Evolutionary conservation across 2,888 invertebrate species (phyloP).

Genomic region (Mesorhabditis belari): DNA sequence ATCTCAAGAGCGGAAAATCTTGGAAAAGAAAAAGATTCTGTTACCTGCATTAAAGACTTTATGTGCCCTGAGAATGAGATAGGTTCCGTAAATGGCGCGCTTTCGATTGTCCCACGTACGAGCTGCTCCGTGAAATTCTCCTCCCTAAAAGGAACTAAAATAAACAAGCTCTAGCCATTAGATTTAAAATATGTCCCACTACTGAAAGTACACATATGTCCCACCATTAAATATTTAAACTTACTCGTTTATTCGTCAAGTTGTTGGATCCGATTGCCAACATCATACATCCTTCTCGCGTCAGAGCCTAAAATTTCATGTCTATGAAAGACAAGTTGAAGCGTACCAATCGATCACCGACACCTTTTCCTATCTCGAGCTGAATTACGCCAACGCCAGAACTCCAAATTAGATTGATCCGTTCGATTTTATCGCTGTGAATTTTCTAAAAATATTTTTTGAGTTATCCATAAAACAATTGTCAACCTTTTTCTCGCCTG

Average conservation of each 20-base stretch:
- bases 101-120: background rate
- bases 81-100: background rate
- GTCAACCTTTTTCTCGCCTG: conserved; percentile 6
- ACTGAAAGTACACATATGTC: background rate
- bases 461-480: background rate
- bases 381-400: background rate
- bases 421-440: background rate
- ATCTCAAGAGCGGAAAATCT: background rate
- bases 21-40: background rate
- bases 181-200: background rate
- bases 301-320: too few species aligned
- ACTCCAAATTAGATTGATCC: background rate
- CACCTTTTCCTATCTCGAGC: background rate
- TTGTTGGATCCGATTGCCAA: background rate
- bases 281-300: background rate
- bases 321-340: too few species aligned
- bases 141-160: background rate
- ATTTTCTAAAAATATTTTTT: background rate
- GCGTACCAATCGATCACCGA: background rate
- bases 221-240: background rate
- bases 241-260: background rate
- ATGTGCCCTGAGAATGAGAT: background rate
- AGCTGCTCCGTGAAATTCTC: background rate
- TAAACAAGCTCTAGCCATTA: background rate
- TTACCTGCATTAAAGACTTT: background rate